phyloP scores from a whole-genome alignment of 2,888 invertebrate species.

The Eristalis tenax region DNA sequence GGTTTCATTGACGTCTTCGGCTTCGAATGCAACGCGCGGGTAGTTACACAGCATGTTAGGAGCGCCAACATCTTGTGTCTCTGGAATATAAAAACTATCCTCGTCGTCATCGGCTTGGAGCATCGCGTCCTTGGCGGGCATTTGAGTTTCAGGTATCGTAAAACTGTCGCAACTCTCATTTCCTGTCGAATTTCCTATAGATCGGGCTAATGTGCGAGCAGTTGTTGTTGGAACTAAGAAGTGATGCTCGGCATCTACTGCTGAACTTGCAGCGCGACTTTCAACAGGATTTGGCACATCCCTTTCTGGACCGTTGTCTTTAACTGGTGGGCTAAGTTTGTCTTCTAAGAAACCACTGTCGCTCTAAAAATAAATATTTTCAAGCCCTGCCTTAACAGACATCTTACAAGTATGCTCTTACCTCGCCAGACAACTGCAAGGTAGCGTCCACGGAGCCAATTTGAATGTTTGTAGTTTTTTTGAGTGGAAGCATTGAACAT shows the following conservation, averaged over 20 bases:
- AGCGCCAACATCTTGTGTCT: slow-evolving; percentile 74
- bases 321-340: slow-evolving; percentile 12
- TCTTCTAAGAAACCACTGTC: slow-evolving; percentile 51
- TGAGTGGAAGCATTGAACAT: slow-evolving; percentile 9
- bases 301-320: slow-evolving; percentile 13
- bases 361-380: slow-evolving; percentile 26
- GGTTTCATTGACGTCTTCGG: slow-evolving; percentile 9
- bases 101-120: slow-evolving; percentile 40
- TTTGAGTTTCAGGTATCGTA: slow-evolving; percentile 7
- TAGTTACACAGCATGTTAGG: slow-evolving; percentile 29
- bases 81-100: slow-evolving; percentile 75
- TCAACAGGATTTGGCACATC: slow-evolving; percentile 20
- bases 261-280: not conserved
- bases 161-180: not conserved
- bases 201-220: slow-evolving; percentile 17
- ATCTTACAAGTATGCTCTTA: not conserved
- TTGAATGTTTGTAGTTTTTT: slow-evolving; percentile 33
- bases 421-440: slow-evolving; percentile 30
- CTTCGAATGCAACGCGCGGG: slow-evolving; percentile 37
- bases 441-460: slow-evolving; percentile 46
- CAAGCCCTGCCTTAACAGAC: too few relatives aligned
- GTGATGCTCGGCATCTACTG: not conserved
- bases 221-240: slow-evolving; percentile 13
- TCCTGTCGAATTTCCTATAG: slow-evolving; percentile 19
- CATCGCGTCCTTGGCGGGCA: not conserved